Conservation (phyloP, 2,113 vertebrate species). For the Sturnira hondurensis region DNA sequence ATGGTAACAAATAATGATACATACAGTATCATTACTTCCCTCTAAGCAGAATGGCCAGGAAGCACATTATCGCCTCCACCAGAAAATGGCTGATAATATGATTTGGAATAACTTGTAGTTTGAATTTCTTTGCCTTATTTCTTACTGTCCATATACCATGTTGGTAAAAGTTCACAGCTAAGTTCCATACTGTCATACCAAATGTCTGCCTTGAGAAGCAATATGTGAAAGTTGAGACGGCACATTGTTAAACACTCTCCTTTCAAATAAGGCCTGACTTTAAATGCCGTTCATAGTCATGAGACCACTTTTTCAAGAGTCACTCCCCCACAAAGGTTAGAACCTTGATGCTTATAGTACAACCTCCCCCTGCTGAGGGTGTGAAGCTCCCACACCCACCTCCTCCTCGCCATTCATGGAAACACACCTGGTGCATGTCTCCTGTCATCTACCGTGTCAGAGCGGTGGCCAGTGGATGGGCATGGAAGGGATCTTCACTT, state of each 20-base stretch:
- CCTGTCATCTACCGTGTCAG: neutral
- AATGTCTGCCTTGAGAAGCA: neutral
- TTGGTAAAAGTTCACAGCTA: constrained; percentile 23
- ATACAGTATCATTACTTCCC: neutral
- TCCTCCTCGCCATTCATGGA: neutral
- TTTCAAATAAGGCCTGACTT: neutral
- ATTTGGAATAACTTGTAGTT: constrained; percentile 23
- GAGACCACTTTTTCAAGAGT: neutral
- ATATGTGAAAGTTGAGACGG: neutral
- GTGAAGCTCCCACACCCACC: neutral
- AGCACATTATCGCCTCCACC: neutral
- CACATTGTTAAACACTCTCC: neutral
- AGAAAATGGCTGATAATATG: neutral
- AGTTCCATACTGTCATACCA: neutral
- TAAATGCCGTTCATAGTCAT: neutral
- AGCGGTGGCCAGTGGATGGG: neutral
- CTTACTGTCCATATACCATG: neutral
- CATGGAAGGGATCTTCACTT: neutral
- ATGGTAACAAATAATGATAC: accelerated
- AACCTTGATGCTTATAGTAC: neutral
- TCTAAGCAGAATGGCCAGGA: neutral
- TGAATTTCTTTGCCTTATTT: constrained; percentile 34
- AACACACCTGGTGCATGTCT: neutral
- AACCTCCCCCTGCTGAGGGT: neutral
- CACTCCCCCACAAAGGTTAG: neutral